Conservation (phyloP, 2,797 vertebrate species). For the Capromys pilorides region DNA sequence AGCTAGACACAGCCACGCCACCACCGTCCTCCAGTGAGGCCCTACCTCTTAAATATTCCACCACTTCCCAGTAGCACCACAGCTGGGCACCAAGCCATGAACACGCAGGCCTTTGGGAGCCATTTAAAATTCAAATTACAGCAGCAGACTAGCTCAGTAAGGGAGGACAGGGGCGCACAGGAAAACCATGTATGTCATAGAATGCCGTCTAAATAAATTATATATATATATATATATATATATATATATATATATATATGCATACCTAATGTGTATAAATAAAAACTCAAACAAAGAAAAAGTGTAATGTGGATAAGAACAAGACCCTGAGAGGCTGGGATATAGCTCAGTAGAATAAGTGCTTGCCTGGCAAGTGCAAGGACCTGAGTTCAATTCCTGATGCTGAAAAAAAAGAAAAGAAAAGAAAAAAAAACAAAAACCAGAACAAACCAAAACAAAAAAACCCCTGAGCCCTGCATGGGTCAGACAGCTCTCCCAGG, state of each 20-base stretch:
- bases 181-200: background rate
- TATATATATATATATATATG: background rate
- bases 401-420: too few species aligned
- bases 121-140: background rate
- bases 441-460: too few species aligned
- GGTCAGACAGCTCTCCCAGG: background rate
- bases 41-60: background rate
- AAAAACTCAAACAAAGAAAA: conserved; percentile 11
- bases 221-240: background rate
- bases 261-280: background rate
- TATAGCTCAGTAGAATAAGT: too few species aligned
- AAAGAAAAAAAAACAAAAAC: too few species aligned
- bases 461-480: background rate
- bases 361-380: too few species aligned
- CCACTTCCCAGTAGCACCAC: background rate
- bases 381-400: too few species aligned
- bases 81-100: background rate
- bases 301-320: background rate
- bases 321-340: background rate
- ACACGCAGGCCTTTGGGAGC: background rate
- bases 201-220: background rate
- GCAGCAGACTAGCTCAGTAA: background rate
- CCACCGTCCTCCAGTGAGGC: background rate
- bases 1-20: background rate
- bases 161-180: background rate